Percentiles rank a stretch among this genome's conserved stretches.
These are phyloP conservation scores for Frankliniella fusca DNA, from an alignment of 2,888 invertebrate genomes.

Conservation along the genomic window DNA sequence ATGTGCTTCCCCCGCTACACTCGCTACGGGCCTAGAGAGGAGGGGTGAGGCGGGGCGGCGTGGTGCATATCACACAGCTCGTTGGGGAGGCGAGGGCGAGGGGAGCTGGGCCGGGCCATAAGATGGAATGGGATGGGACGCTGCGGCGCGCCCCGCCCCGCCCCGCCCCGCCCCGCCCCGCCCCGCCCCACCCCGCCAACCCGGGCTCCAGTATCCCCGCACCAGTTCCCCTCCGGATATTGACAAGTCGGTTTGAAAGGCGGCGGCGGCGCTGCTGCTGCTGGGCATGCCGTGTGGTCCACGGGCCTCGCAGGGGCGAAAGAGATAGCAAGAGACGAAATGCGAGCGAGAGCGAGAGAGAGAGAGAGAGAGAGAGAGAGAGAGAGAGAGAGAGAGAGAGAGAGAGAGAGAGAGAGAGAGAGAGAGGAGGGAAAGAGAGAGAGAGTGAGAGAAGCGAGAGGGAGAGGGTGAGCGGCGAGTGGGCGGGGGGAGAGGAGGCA, in stretches of 20 bases:
- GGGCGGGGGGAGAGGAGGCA: too few relatives aligned
- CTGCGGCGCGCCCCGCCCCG: neutral
- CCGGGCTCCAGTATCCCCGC: neutral
- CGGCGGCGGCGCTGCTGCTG: slow-evolving; percentile 30
- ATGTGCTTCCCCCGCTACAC: neutral
- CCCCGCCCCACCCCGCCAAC: neutral
- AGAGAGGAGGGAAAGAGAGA: too few relatives aligned
- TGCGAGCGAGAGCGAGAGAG: neutral
- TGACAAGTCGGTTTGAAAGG: slow-evolving; percentile 10
- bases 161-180: too few relatives aligned
- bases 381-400: neutral
- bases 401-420: neutral
- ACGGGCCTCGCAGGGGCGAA: too few relatives aligned
- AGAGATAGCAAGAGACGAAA: neutral
- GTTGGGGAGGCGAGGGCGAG: neutral
- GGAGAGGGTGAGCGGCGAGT: too few relatives aligned
- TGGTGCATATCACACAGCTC: neutral
- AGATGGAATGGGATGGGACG: neutral
- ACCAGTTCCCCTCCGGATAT: slow-evolving; percentile 9
- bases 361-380: neutral
- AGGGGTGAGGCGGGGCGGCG: neutral
- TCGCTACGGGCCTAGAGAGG: neutral
- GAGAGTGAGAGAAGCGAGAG: too few relatives aligned
- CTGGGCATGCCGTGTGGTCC: neutral
- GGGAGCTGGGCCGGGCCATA: too few relatives aligned